Percentiles rank a stretch among this genome's conserved stretches.
phyloP scores from a whole-genome alignment of 2,797 vertebrate species.

The Myotis findleyi region DNA sequence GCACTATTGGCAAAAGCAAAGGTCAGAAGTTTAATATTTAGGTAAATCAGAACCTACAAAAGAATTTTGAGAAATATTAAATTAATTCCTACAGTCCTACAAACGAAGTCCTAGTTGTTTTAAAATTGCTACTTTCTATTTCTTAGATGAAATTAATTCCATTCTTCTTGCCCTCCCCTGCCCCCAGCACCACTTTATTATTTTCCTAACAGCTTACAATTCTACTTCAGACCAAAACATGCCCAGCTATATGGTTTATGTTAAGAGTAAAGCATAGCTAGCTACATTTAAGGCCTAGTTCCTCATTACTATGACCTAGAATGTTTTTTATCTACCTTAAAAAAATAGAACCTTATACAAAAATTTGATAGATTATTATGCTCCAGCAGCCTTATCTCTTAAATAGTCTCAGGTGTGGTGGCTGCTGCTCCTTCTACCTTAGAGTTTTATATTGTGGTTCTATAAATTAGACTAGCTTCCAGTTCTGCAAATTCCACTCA shows the following conservation, averaged over 20 bases:
- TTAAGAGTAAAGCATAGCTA: background rate
- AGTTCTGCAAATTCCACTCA: background rate
- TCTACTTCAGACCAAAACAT: slow-evolving; percentile 1
- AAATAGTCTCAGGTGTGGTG: background rate
- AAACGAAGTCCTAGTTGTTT: background rate
- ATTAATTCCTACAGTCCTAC: background rate
- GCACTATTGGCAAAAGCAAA: slow-evolving; percentile 4
- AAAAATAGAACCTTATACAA: background rate
- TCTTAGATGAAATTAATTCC: background rate
- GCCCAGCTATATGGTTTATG: background rate
- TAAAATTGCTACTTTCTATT: background rate
- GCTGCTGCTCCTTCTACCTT: background rate
- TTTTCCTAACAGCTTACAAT: background rate
- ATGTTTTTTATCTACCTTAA: background rate
- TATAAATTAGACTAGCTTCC: background rate
- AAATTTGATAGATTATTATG: background rate
- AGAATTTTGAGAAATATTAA: slow-evolving; percentile 36
- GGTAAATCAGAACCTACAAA: background rate
- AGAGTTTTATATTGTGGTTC: background rate
- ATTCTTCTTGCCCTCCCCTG: background rate
- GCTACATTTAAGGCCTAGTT: background rate
- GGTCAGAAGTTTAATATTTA: background rate
- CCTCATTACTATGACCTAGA: background rate
- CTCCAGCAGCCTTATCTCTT: background rate
- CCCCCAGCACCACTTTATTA: background rate